phyloP scores from a whole-genome alignment of 2,797 vertebrate species.

The Pantherophis vulpinus region DNA sequence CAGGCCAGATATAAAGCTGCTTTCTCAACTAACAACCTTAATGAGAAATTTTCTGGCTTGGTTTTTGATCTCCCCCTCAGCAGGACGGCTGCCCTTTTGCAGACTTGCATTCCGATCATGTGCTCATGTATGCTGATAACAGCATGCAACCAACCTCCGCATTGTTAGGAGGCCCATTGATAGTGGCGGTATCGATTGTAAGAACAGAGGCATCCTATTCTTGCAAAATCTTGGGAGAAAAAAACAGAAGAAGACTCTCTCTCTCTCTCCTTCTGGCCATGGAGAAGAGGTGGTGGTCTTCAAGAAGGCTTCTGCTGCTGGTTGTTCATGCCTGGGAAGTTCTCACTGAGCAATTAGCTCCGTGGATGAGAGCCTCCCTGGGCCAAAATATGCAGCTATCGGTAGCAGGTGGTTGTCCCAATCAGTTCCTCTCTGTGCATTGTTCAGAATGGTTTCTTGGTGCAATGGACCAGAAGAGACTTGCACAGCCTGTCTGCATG shows the following conservation, averaged over 20 bases:
- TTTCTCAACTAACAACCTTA: conserved; percentile 27
- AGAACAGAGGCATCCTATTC: neutral
- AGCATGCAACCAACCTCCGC: neutral
- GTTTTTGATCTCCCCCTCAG: conserved; percentile 19
- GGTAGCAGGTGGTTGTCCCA: neutral
- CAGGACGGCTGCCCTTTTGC: conserved; percentile 4
- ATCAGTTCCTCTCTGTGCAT: neutral
- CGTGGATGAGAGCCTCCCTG: neutral
- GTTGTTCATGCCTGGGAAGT: neutral
- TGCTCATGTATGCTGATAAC: conserved; percentile 13
- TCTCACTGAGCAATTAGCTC: neutral
- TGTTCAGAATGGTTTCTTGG: neutral
- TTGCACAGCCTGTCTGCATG: neutral
- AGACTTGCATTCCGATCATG: conserved; percentile 7
- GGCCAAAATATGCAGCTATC: neutral
- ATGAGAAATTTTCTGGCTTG: conserved; percentile 32
- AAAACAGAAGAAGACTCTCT: neutral
- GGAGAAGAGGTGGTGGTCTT: neutral
- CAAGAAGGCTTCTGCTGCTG: neutral
- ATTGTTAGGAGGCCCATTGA: neutral
- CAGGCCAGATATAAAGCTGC: neutral
- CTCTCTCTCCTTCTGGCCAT: neutral
- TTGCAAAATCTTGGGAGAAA: neutral
- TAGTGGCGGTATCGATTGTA: conserved; percentile 3
- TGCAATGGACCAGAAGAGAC: neutral